Conservation (phyloP, 1,140 invertebrate species). For the Semibalanus balanoides region DNA sequence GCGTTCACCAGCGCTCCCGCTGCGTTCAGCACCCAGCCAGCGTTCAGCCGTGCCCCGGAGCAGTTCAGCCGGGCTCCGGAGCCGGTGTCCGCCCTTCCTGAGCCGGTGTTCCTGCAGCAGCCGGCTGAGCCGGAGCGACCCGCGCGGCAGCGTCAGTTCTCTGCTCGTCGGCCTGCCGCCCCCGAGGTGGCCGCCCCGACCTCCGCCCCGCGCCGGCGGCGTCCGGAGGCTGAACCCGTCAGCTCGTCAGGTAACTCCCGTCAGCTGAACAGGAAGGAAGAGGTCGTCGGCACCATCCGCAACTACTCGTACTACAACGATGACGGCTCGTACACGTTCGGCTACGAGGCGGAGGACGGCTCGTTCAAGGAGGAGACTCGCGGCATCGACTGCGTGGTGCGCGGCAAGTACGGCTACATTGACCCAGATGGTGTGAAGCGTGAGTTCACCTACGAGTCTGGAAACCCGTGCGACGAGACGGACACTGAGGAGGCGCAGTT, state of each 20-base stretch:
- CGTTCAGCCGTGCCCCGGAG: too few relatives aligned
- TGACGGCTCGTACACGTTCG: conserved; percentile 70
- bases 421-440: conserved; percentile 74
- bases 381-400: conserved; percentile 68
- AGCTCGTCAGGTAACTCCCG: neutral
- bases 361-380: conserved; percentile 76
- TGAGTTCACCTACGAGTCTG: conserved; percentile 77
- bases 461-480: conserved; percentile 67
- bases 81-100: too few relatives aligned
- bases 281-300: conserved; percentile 16
- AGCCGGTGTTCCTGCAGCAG: neutral
- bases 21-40: neutral
- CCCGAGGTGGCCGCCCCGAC: neutral
- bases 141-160: neutral
- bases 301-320: conserved; percentile 24
- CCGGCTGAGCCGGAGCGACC: neutral
- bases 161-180: too few relatives aligned
- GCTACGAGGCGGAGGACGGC: conserved; percentile 76
- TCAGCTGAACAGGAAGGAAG: neutral
- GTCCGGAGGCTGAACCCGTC: neutral
- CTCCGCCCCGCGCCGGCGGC: too few relatives aligned
- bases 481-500: conserved; percentile 35
- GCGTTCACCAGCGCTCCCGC: neutral
- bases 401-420: conserved; percentile 75
- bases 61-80: too few relatives aligned